These are phyloP conservation scores for Laupala kohalensis DNA, from an alignment of 1,140 invertebrate genomes.

Conservation along the genomic window DNA sequence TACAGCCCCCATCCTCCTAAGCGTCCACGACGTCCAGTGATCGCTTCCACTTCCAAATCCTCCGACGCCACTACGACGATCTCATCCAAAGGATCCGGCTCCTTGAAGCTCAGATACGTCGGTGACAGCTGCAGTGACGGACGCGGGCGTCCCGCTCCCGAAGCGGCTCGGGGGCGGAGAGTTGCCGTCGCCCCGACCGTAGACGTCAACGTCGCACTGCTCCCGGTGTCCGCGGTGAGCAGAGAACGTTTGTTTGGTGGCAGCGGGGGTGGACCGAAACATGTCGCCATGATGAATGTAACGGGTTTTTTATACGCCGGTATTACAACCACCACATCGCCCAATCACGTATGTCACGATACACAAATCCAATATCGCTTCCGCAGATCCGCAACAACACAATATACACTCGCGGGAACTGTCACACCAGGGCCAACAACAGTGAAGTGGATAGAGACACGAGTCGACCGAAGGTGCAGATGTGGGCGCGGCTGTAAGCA, in stretches of 20 bases:
- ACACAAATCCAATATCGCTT: background rate
- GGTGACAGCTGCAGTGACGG: conserved; percentile 24
- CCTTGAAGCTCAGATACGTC: conserved; percentile 36
- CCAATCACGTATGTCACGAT: background rate
- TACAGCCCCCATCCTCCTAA: background rate
- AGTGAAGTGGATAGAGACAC: too few relatives aligned
- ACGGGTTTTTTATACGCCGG: background rate
- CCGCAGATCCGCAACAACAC: too few relatives aligned
- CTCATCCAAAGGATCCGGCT: conserved; percentile 31
- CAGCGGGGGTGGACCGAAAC: conserved; percentile 30
- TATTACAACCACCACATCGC: background rate
- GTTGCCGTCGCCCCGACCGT: too few relatives aligned
- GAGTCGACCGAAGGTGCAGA: too few relatives aligned
- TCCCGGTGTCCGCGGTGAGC: conserved; percentile 23
- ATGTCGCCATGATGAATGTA: conserved; percentile 20
- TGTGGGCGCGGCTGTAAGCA: too few relatives aligned
- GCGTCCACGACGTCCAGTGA: background rate
- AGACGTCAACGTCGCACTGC: too few relatives aligned
- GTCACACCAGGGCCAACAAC: too few relatives aligned
- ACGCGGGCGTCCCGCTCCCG: conserved; percentile 21
- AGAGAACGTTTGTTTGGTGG: conserved; percentile 30
- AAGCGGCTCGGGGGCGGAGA: conserved; percentile 32
- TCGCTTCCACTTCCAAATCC: conserved; percentile 20
- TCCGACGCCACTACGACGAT: conserved; percentile 33
- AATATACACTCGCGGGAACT: too few relatives aligned